These are phyloP conservation scores for Drosophila pseudotakahashii DNA, from an alignment of 2,888 invertebrate species.

Conservation along the genomic window DNA sequence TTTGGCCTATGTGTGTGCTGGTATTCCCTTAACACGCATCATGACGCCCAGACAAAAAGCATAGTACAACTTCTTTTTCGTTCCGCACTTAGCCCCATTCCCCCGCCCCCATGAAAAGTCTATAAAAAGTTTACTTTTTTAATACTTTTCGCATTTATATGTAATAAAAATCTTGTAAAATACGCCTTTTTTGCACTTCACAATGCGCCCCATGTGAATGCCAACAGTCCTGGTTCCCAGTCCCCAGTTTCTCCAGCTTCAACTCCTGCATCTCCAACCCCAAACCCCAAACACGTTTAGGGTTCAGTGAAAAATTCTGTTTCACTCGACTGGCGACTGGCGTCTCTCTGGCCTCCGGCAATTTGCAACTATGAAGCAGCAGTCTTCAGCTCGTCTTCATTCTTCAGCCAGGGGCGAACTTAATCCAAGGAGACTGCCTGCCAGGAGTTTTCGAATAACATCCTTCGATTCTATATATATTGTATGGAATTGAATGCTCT, in stretches of 20 bases:
- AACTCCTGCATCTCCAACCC: not conserved
- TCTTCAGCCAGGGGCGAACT: conserved; percentile 4
- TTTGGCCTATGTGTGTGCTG: conserved; percentile 12
- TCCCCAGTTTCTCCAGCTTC: conserved; percentile 1
- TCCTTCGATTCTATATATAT: not conserved
- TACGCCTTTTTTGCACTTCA: conserved; percentile 76
- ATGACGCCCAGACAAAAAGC: conserved; percentile 75
- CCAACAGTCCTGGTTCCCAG: too few species aligned
- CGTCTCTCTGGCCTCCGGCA: conserved; percentile 30
- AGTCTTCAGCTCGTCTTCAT: conserved; percentile 17
- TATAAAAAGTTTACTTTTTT: conserved; percentile 78
- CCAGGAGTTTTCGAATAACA: not conserved
- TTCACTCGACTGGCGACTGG: conserved; percentile 63
- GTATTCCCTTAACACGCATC: conserved; percentile 75
- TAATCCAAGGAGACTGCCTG: not conserved
- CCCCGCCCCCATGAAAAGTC: conserved; percentile 53
- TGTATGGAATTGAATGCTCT: too few species aligned
- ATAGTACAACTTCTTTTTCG: conserved; percentile 60
- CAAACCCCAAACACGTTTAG: conserved; percentile 50
- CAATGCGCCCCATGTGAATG: conserved; percentile 60
- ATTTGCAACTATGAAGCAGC: conserved; percentile 54
- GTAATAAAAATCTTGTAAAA: conserved; percentile 82
- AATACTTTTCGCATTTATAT: conserved; percentile 80
- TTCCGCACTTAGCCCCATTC: conserved; percentile 6
- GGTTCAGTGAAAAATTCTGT: conserved; percentile 78